Evolutionary conservation across 2,113 vertebrate genomes (phyloP).

Genomic region (Butastur rufipennis): DNA sequence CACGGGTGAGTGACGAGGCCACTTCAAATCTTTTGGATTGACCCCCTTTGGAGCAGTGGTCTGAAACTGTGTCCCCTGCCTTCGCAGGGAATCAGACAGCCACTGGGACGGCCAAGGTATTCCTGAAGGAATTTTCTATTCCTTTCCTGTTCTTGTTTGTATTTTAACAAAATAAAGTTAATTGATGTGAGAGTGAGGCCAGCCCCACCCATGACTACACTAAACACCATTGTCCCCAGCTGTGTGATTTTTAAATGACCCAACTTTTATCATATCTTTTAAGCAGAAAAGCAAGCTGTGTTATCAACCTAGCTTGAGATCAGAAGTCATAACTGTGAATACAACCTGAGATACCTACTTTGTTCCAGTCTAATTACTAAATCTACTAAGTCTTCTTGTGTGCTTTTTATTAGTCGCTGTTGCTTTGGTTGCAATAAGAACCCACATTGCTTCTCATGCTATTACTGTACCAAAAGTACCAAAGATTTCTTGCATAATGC

Average conservation of each 20-base stretch:
- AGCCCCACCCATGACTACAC: rapidly evolving
- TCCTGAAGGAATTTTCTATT: background rate
- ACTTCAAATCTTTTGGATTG: background rate
- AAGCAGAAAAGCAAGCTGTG: background rate
- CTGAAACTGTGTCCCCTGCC: background rate
- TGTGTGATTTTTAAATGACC: background rate
- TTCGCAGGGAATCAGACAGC: background rate
- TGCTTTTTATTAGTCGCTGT: background rate
- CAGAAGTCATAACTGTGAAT: background rate
- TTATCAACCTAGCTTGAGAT: background rate
- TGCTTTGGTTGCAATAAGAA: background rate
- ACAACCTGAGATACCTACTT: background rate
- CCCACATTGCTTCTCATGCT: background rate
- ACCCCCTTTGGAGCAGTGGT: background rate
- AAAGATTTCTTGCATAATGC: background rate
- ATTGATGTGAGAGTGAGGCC: background rate
- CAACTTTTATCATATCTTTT: background rate
- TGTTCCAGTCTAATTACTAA: background rate
- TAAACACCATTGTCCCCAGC: background rate
- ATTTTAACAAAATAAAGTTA: background rate
- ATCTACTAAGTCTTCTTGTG: background rate
- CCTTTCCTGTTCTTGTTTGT: background rate
- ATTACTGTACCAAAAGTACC: background rate
- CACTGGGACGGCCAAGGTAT: background rate
- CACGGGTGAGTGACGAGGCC: rapidly evolving